Conservation (phyloP, 2,113 vertebrate genomes). For the Podarcis raffonei region DNA sequence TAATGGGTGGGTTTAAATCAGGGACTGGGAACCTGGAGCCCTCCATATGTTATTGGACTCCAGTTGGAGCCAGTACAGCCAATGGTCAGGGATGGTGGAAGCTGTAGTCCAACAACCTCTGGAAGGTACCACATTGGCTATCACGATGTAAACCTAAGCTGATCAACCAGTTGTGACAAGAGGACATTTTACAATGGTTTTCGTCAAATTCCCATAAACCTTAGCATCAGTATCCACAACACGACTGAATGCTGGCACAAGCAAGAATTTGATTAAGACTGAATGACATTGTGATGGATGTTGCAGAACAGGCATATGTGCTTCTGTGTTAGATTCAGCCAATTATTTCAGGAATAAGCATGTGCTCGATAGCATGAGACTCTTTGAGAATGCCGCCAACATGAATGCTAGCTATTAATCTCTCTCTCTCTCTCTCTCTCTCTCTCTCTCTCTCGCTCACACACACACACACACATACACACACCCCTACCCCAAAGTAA, state of each 20-base stretch:
- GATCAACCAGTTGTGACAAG: background rate
- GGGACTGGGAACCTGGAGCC: no score
- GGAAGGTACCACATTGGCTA: no score
- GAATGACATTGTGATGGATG: background rate
- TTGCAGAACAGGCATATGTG: background rate
- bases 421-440: no score
- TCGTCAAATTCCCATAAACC: background rate
- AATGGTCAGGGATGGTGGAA: no score
- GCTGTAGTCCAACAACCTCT: no score
- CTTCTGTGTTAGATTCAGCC: background rate
- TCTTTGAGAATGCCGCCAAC: background rate
- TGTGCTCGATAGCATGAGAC: background rate
- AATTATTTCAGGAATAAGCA: background rate
- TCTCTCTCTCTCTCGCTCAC: no score
- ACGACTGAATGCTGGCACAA: no score
- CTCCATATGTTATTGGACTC: no score
- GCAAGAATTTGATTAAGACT: background rate
- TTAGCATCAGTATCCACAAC: background rate
- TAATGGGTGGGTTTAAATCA: no score
- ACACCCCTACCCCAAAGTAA: no score
- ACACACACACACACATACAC: no score
- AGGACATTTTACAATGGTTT: background rate
- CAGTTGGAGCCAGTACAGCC: no score
- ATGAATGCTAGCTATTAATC: background rate
- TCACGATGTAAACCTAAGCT: background rate